Base-by-base conservation (phyloP, 1,140 invertebrate species). In the Lordiphosa stackelbergi region DNA sequence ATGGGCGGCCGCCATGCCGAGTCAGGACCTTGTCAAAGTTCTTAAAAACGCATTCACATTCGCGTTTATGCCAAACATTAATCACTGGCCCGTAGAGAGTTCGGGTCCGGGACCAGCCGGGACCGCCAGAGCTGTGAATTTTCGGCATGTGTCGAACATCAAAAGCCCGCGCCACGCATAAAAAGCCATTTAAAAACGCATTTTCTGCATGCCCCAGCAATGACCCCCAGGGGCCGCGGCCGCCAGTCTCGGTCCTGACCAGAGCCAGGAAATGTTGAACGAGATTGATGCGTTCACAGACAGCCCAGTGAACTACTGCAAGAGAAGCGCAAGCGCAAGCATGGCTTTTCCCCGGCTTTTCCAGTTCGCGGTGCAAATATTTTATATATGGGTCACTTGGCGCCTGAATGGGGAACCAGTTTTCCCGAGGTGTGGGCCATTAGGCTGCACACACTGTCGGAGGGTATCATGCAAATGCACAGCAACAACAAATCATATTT, bases 171-270 rank as follows among this genome's bases (percentile, higher is more conserved):
- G 78, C 72, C 77, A 83, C 77, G 77, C 77, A 77, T 77, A 83
- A 83, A 83, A 83, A 72, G 70, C 74, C 79, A 85, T 85, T 85
- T 85, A 85, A 85, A 85, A 85, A 85, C 81, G 74, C 79, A 85
- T 85, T 85, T 85, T 83, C 72, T 83, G 59, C 77, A 42, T 31
- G 28, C 36, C 64, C 51, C 63, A 47, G 35, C 47, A 38, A 22
- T 73, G 70, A 73, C 66, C 74, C 74, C 57, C 41, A 48, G 54
- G 74, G 41, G 46, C 53, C 53, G 46, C 53, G 38, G 42, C 53
- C 53, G 46, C 53, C 53, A 56, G 46, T 31, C 19, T 12, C 12
- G 11, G 36, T 19, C 36, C 24, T 28, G 36, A 43, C 37, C 45
- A 12, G 34, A 24, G 48, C 68, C 64, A 77, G 62, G 72, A 63